Base-by-base conservation (phyloP, 2,888 invertebrate species). In the Acanthococcus lagerstroemiae region DNA sequence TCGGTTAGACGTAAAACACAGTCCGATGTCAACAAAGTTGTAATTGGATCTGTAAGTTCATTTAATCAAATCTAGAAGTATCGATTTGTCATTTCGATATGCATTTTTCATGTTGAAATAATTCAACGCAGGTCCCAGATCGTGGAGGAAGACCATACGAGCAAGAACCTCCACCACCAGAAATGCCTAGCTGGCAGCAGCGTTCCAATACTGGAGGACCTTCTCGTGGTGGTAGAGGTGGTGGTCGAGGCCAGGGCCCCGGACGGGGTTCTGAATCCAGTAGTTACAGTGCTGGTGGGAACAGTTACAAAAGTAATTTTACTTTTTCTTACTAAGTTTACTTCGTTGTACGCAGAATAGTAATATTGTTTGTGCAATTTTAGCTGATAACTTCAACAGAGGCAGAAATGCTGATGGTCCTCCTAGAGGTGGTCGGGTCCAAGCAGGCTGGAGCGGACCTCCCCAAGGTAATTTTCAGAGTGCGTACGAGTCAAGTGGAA, bases 141-240 rank as follows among this genome's bases (percentile, higher is more conserved):
- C 80, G 96, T 72, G 97, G 97, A 21, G 96, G 96, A 1, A 80
- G 96, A 58, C 88, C 95, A 0, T 84, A 86, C 71, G 96, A 96
- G 73, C 87, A 90, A 72, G 89, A 90, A 69, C 87, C 92, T 0
- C 96, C 96, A 0, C 93, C 95, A 0, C 95, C 95, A 0, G 96
- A 96, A 79, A 95, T 96, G 94, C 96, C 96, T 0, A 86, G 92
- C 0, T 96, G 95, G 91, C 85, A 87, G 73, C 89, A 91, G 73
- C 69, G 72, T 58, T 79, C 81, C 60, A 79, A 83, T 44, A 78
- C 80, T 0, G 72, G 80, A 30, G 81, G 80, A 30, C 78, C 80
- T 9, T 68, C 68, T 66, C 67, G 26, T 9, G 52, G 46, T 27
- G 77, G 77, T 67, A 77, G 77, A 69, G 76, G 78, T 25, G 70